Conservation (phyloP, 2,888 invertebrate species). For the Synanthedon vespiformis region DNA sequence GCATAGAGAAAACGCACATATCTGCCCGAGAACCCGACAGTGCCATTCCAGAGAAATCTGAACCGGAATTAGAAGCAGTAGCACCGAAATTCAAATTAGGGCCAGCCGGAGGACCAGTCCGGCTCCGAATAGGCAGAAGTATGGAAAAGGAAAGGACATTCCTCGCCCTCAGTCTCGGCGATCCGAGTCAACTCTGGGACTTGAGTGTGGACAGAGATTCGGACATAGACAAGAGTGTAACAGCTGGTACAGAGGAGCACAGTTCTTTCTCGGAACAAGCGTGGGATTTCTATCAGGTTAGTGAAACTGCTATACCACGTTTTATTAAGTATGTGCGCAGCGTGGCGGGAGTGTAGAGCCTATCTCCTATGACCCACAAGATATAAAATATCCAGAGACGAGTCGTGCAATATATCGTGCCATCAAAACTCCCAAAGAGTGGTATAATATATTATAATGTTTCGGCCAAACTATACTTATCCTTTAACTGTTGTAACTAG, state of each 20-base stretch:
- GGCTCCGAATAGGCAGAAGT: constrained; percentile 48
- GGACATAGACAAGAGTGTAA: constrained; percentile 70
- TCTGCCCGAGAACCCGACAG: constrained; percentile 41
- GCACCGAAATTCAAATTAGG: constrained; percentile 77
- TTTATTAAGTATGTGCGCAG: no score
- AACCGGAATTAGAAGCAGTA: constrained; percentile 32
- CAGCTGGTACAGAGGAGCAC: constrained; percentile 78
- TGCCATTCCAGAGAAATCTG: constrained; percentile 52
- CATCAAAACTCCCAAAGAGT: no score
- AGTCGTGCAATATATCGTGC: no score
- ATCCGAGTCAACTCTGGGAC: constrained; percentile 57
- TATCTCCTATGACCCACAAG: no score
- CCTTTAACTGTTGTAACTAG: no score
- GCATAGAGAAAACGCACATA: constrained; percentile 63
- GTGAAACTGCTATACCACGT: constrained; percentile 1
- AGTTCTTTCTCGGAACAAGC: constrained; percentile 91
- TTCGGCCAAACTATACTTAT: no score
- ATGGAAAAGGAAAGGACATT: constrained; percentile 51
- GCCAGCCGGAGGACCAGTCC: constrained; percentile 57
- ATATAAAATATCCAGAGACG: no score
- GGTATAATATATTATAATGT: no score
- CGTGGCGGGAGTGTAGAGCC: no score
- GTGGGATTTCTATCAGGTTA: constrained; percentile 95
- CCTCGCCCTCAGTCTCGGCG: constrained; percentile 50
- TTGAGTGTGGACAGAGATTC: constrained; percentile 58